Conservation (phyloP, 2,113 vertebrate species). For the Gallinago undulata region DNA sequence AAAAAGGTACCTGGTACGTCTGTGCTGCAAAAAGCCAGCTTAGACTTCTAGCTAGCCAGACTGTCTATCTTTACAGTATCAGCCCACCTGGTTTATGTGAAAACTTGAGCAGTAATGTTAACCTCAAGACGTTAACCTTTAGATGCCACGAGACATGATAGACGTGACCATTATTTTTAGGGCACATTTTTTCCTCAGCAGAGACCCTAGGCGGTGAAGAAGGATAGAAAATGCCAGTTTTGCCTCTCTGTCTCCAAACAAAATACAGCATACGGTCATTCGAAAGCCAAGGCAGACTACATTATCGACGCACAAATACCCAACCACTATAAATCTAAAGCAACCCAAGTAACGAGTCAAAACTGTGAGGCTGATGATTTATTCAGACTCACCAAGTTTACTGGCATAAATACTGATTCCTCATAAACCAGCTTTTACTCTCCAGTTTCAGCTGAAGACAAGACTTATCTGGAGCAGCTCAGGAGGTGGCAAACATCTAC, state of each 20-base stretch:
- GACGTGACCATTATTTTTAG: constrained; percentile 73
- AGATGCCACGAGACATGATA: constrained; percentile 64
- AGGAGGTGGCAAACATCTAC: background rate
- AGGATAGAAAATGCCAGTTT: constrained; percentile 63
- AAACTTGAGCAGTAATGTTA: constrained; percentile 60
- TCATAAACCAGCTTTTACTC: background rate
- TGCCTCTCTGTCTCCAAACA: constrained; percentile 66
- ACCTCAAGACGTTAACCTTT: constrained; percentile 68
- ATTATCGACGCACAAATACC: background rate
- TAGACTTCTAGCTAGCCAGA: background rate
- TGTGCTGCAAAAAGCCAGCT: constrained; percentile 48
- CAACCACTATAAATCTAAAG: constrained; percentile 5
- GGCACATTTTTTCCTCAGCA: constrained; percentile 55
- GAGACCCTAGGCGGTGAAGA: constrained; percentile 14
- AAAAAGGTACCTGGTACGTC: constrained; percentile 57
- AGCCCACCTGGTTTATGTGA: constrained; percentile 58
- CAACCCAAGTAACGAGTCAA: constrained; percentile 4
- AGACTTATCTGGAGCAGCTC: background rate
- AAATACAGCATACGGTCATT: constrained; percentile 58
- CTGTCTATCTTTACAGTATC: constrained; percentile 58
- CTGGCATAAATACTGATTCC: background rate
- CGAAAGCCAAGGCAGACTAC: constrained; percentile 68
- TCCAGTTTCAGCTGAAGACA: background rate
- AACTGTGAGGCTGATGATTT: background rate
- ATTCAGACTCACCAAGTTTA: background rate